Base-by-base conservation (phyloP, 2,888 invertebrate species). In the Melieria picta region DNA sequence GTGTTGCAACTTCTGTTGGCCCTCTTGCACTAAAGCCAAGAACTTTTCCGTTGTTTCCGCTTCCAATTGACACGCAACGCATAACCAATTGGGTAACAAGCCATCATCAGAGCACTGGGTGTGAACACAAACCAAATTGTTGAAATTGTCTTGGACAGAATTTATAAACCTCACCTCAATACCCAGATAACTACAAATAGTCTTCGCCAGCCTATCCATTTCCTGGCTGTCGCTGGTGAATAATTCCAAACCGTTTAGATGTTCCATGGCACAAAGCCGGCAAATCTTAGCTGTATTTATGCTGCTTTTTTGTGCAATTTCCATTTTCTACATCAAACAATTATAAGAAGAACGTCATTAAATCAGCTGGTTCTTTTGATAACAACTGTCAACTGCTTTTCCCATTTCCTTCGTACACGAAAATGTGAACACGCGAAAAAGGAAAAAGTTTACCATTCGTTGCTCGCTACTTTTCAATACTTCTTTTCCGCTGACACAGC, bases 41-140 rank as follows among this genome's bases (percentile, higher is more conserved):
- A 94, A 94, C 79, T 92, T 90, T 70, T 91, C 90, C 42, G 93
- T 92, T 58, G 93, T 91, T 83, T 93, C 92, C 77, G 94, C 82
- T 82, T 93, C 93, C 72, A 93, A 91, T 74, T 91, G 91, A 80
- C 94, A 94, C 56, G 92, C 92, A 7, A 92, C 92, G 81, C 94
- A 94, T 78, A 94, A 91, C 30, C 91, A 91, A 67, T 90, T 89
- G 3, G 93, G 93, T 76, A 91, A 88, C 80, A 90, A 90, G 1
- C 91, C 91, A 88, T 93, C 92, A 83, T 92, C 90, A 67, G 88
- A 87, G 46, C 93, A 90, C 94, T 94, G 81, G 60, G 72, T 64
- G 13, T 5, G 7, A 48, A n/a, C 11, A 58, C 7, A 62, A 60
- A 47, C 16, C 30, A 30, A 30, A 30, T 30, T 30, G 30, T 30